Evolutionary conservation across 2,797 vertebrate genomes (phyloP), one percentile per base, ranked within the genome.

Genomic region (Limosa lapponica): DNA sequence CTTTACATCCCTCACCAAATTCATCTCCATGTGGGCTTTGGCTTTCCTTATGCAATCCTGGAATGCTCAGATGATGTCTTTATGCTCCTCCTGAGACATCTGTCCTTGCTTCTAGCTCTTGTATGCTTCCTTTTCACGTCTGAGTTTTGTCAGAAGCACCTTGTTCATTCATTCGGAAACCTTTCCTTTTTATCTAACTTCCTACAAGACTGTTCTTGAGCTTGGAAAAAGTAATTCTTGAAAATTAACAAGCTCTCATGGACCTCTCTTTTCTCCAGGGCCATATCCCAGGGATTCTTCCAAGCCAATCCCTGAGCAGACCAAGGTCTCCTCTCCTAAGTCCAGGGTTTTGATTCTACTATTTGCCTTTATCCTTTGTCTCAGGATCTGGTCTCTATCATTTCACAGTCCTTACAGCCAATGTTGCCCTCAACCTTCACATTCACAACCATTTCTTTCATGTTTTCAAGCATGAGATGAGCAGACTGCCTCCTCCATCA

Each of bases 21-120:
- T 89, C 17, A 89, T 15, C 2, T 51, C 27, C 30, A 17, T 1
- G 10, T 17, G 23, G n/a, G 17, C 17, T 95, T 23, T 48, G 30
- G 12, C 9, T 15, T 90, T 69, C 30, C 65, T 73, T 23, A 65
- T 2, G 30, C 0, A 0, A 64, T 19, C 25, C 39, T 41, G 10
- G 28, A 55, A 71, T n/a, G 22, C 16, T n/a, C 46, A 30, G 36
- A 64, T 8, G 3, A 16, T 34, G 34, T 41, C 49, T 64, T 48
- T 30, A 48, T 48, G 46, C 18, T 77, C 16, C 59, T 64, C 8
- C 28, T 6, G 6, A 41, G 36, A 62, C 34, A 54, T 23, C 34
- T 55, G 15, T 34, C 34, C 43, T 72, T 32, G 17, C 11, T 55
- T 57, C 16, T 49, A 71, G 10, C 41, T 71, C 30, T 54, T 22